Evolutionary conservation across 1,140 invertebrate species (phyloP).

Genomic region (Apis mellifera): Amel_HAv3.1 CM009936.2:2462501-2463000

Average conservation of each 20-base stretch:
- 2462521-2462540: too few relatives aligned
- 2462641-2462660: constrained; percentile 23
- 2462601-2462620: not conserved
- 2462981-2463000: not conserved
- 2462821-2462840: not conserved
- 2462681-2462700: not conserved
- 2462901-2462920: not conserved
- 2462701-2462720: not conserved
- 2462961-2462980: not conserved
- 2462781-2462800: constrained; percentile 4
- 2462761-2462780: constrained; percentile 24
- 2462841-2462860: not conserved
- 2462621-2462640: not conserved
- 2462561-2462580: not conserved
- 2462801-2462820: not conserved
- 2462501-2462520: not conserved
- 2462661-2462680: not conserved
- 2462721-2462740: not conserved
- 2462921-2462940: not conserved
- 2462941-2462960: constrained; percentile 7
- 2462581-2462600: constrained; percentile 4
- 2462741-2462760: not conserved
- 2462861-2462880: not conserved
- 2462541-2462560: too few relatives aligned
- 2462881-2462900: not conserved